These are phyloP conservation scores for Lochmaea crataegi DNA, from an alignment of 2,888 invertebrate species.

Conservation along the genomic window DNA sequence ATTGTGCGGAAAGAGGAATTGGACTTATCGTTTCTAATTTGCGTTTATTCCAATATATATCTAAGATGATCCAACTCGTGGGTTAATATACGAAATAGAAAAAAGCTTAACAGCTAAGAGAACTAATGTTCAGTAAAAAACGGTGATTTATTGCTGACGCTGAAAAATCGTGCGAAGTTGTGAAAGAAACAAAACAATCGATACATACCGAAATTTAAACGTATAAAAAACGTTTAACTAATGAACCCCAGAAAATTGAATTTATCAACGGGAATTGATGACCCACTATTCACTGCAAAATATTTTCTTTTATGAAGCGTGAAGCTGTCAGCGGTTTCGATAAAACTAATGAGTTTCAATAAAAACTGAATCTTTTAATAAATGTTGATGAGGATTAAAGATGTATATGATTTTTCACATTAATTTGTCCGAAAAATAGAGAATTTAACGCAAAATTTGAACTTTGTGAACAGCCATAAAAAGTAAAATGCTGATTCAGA, in stretches of 20 bases:
- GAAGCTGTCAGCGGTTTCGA: background rate
- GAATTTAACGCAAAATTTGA: too few species aligned
- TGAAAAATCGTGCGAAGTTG: background rate
- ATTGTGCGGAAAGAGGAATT: too few species aligned
- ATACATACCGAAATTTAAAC: background rate
- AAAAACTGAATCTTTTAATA: background rate
- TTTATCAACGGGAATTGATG: conserved; percentile 1
- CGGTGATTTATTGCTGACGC: background rate
- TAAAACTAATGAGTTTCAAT: background rate
- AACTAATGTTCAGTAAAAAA: too few species aligned
- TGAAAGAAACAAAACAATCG: background rate
- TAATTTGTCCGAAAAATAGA: too few species aligned
- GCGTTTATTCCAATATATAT: too few species aligned
- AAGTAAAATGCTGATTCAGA: too few species aligned
- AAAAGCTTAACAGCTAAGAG: background rate
- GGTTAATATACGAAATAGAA: background rate
- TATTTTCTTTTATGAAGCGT: background rate
- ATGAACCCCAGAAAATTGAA: background rate
- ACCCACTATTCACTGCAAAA: background rate
- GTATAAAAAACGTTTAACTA: background rate
- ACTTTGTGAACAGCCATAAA: too few species aligned
- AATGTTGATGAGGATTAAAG: background rate
- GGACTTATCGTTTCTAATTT: too few species aligned
- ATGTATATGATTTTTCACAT: too few species aligned
- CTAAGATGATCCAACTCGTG: background rate